phyloP scores from a whole-genome alignment of 2,888 invertebrate genomes.

The Ormyrus thymus region DNA sequence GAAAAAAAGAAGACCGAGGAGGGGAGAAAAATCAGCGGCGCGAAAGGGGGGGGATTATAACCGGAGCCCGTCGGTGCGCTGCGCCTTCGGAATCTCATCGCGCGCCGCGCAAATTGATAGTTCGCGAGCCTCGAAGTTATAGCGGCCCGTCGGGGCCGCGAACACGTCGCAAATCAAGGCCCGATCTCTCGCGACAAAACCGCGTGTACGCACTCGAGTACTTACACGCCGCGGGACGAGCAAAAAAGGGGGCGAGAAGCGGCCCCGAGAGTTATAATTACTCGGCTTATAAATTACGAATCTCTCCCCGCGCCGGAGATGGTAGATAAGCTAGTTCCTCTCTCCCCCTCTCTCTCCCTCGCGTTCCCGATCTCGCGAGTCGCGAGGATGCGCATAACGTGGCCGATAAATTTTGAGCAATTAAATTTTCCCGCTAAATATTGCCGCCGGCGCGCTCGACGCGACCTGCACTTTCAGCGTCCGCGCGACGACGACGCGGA shows the following conservation, averaged over 20 bases:
- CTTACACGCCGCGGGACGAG: slow-evolving; percentile 56
- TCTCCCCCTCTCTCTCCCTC: too few species aligned
- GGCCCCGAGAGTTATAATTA: slow-evolving; percentile 59
- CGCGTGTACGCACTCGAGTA: slow-evolving; percentile 59
- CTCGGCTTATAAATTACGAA: slow-evolving; percentile 64
- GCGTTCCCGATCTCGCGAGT: too few species aligned
- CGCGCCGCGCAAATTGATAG: slow-evolving; percentile 37
- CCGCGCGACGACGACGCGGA: not conserved
- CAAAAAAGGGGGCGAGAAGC: not conserved
- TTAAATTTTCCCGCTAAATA: slow-evolving; percentile 50
- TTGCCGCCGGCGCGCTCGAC: not conserved
- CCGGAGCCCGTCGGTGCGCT: too few species aligned
- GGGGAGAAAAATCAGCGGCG: too few species aligned
- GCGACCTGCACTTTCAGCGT: slow-evolving; percentile 26
- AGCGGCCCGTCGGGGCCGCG: slow-evolving; percentile 3
- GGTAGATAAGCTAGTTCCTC: slow-evolving; percentile 57
- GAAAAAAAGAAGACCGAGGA: not conserved
- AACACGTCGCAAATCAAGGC: slow-evolving; percentile 58
- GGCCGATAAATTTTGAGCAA: slow-evolving; percentile 51
- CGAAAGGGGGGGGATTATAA: too few species aligned
- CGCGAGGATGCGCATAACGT: slow-evolving; percentile 19
- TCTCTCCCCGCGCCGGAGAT: slow-evolving; percentile 56
- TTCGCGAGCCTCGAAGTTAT: slow-evolving; percentile 24
- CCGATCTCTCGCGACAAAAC: slow-evolving; percentile 54
- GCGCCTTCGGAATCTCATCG: too few species aligned